phyloP scores from a whole-genome alignment of 2,888 invertebrate genomes.

The Acanthosepion lycidas region DNA sequence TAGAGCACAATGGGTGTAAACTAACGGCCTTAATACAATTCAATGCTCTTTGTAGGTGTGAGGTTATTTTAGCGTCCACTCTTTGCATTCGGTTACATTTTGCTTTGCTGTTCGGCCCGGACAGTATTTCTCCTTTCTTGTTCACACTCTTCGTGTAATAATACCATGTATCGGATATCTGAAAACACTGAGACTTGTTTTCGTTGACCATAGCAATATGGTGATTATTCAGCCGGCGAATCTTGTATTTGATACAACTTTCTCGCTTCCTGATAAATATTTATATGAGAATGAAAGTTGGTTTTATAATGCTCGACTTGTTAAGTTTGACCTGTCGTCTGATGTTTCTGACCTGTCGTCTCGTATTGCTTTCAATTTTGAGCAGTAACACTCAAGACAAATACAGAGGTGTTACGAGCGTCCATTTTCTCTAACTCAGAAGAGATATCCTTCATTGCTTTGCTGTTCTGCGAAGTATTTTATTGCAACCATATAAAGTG shows the following conservation, averaged over 20 bases:
- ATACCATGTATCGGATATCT: not conserved
- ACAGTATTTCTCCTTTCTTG: not conserved
- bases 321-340: not conserved
- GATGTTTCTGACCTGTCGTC: not conserved
- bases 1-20: not conserved
- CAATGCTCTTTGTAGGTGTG: not conserved
- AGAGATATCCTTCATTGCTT: no score
- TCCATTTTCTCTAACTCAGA: not conserved
- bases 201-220: not conserved
- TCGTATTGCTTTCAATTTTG: not conserved
- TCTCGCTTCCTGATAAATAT: not conserved
- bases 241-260: not conserved
- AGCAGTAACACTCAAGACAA: not conserved
- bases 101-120: not conserved
- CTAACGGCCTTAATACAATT: not conserved
- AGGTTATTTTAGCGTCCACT: not conserved
- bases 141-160: not conserved
- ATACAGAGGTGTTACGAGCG: not conserved
- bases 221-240: not conserved
- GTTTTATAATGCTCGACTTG: not conserved
- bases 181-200: not conserved
- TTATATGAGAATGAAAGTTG: not conserved
- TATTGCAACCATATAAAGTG: no score
- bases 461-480: no score
- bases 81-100: not conserved